Conservation (phyloP, 2,797 vertebrate genomes). For the Falco rusticolus region DNA sequence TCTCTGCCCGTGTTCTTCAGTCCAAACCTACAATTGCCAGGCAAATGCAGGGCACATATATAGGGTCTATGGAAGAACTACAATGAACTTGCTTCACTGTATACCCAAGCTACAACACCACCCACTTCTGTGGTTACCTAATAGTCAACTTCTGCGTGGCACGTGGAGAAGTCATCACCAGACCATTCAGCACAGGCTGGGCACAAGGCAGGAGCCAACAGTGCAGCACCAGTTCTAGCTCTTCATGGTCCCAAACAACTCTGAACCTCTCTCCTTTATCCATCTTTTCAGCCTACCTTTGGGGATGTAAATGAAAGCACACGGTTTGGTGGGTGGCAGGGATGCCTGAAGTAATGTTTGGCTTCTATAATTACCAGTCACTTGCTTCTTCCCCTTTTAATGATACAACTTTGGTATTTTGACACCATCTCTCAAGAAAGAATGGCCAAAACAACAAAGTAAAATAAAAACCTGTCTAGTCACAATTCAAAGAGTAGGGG, state of each 20-base stretch:
- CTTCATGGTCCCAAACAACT: neutral
- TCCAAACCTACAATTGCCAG: neutral
- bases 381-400: neutral
- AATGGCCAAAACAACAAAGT: neutral
- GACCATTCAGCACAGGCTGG: neutral
- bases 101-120: neutral
- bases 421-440: neutral
- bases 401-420: neutral
- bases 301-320: neutral
- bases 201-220: neutral
- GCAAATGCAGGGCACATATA: neutral
- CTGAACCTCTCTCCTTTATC: neutral
- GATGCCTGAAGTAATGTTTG: neutral
- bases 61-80: neutral
- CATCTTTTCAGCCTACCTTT: neutral
- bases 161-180: neutral
- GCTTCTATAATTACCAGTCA: neutral
- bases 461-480: neutral
- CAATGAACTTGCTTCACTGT: neutral
- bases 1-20: neutral
- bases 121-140: neutral
- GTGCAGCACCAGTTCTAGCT: neutral
- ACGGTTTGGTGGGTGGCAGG: neutral
- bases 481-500: neutral
- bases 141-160: rapidly evolving